Evolutionary conservation across 2,797 vertebrate genomes (phyloP).

Genomic region (Catostomus latipinnis): DNA sequence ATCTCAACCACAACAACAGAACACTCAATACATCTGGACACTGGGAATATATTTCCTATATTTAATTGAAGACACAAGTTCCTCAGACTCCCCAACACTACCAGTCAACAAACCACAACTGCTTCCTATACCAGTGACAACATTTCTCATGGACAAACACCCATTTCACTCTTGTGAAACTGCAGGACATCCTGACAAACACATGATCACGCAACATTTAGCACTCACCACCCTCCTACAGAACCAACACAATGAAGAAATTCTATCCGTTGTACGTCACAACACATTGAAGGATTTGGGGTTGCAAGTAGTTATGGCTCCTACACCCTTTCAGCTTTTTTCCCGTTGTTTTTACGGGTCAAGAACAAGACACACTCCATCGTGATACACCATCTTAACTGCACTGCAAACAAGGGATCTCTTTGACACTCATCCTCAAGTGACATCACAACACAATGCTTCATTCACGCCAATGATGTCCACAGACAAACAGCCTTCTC

Average conservation of each 20-base stretch:
- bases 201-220: slow-evolving; percentile 37
- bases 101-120: slow-evolving; percentile 35
- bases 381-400: slow-evolving; percentile 52
- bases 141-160: slow-evolving; percentile 39
- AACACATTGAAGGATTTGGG: slow-evolving; percentile 46
- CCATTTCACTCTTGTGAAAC: slow-evolving; percentile 30
- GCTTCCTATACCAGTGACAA: slow-evolving; percentile 38
- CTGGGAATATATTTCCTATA: slow-evolving; percentile 34
- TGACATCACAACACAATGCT: slow-evolving; percentile 48
- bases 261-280: slow-evolving; percentile 4
- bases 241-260: slow-evolving; percentile 46
- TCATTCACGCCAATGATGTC: slow-evolving; percentile 46
- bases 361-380: slow-evolving; percentile 53
- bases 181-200: slow-evolving; percentile 43
- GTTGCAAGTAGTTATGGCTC: slow-evolving; percentile 46
- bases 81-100: slow-evolving; percentile 42
- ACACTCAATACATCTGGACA: slow-evolving; percentile 55
- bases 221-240: slow-evolving; percentile 43
- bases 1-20: slow-evolving; percentile 48
- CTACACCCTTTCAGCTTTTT: slow-evolving; percentile 39
- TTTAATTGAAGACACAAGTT: slow-evolving; percentile 51
- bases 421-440: slow-evolving; percentile 45
- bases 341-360: slow-evolving; percentile 33
- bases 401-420: slow-evolving; percentile 51
- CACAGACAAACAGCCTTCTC: slow-evolving; percentile 40